Percentiles rank a stretch among this genome's conserved stretches.
phyloP scores from a whole-genome alignment of 2,113 vertebrate species.

The Girardinichthys multiradiatus region DNA sequence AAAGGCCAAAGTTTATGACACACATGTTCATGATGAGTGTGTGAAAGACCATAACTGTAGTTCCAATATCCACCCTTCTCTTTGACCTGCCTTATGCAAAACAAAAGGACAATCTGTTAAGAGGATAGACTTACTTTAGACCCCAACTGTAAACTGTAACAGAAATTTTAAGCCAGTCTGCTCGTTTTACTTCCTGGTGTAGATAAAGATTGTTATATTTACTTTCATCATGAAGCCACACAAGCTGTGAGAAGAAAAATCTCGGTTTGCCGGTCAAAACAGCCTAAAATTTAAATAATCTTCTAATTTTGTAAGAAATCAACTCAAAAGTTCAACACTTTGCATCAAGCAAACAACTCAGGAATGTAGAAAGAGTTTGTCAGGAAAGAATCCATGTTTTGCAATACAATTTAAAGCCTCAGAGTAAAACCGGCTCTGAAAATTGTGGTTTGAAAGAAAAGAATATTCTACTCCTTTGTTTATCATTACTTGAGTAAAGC shows the following conservation, averaged over 20 bases:
- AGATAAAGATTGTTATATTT: too few relatives aligned
- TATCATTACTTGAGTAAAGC: too few relatives aligned
- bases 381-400: neutral
- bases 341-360: neutral
- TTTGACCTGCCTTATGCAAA: too few relatives aligned
- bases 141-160: too few relatives aligned
- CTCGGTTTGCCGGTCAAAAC: neutral
- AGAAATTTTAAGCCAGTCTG: too few relatives aligned
- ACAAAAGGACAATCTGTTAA: neutral
- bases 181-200: too few relatives aligned
- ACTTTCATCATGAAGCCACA: too few relatives aligned
- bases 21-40: neutral
- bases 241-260: neutral
- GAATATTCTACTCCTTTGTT: neutral
- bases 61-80: neutral
- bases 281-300: neutral
- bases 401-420: neutral
- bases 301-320: neutral
- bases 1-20: neutral
- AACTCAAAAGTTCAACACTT: neutral
- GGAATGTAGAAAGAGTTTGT: neutral
- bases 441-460: neutral
- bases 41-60: neutral
- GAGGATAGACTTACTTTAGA: neutral
- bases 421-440: neutral